Conservation (phyloP, 2,888 invertebrate species). For the Cerastoderma edule region DNA sequence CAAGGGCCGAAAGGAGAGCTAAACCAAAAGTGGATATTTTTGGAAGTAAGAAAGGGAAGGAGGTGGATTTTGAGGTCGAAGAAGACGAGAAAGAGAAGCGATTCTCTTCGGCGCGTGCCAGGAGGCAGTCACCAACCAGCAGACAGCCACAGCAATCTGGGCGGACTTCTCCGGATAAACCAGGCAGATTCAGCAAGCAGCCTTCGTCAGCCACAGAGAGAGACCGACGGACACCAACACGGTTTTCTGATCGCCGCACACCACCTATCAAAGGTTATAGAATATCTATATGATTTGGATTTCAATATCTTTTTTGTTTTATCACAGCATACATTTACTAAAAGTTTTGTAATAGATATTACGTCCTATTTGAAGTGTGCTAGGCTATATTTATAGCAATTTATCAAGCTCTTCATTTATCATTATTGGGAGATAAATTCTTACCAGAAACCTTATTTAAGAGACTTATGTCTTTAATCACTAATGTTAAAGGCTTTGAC, state of each 20-base stretch:
- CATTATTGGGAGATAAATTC: too few species aligned
- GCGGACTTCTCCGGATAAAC: constrained; percentile 19
- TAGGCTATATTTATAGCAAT: too few species aligned
- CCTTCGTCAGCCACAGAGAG: not conserved
- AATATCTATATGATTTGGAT: not conserved
- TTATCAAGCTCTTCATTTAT: too few species aligned
- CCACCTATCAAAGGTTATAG: constrained; percentile 16
- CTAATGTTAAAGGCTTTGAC: too few species aligned
- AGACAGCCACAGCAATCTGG: constrained; percentile 28
- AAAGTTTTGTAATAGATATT: too few species aligned
- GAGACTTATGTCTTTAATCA: too few species aligned
- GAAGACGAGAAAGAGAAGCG: constrained; percentile 50
- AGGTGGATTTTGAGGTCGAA: constrained; percentile 63
- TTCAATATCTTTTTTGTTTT: not conserved
- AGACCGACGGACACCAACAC: constrained; percentile 11
- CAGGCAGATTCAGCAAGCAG: constrained; percentile 21
- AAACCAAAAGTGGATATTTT: constrained; percentile 68
- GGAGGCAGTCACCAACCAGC: constrained; percentile 48
- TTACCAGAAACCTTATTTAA: too few species aligned
- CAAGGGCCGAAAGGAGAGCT: constrained; percentile 39
- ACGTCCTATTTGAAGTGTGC: too few species aligned
- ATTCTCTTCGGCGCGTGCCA: constrained; percentile 17
- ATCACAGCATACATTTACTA: not conserved
- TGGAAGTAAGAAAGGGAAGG: constrained; percentile 58
- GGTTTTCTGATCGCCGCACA: constrained; percentile 8